A percentile compares a stretch with the other conserved stretches of the same genome.
These are phyloP conservation scores for Eupithecia pulchellata DNA, from an alignment of 2,888 invertebrate genomes.

Conservation along the genomic window DNA sequence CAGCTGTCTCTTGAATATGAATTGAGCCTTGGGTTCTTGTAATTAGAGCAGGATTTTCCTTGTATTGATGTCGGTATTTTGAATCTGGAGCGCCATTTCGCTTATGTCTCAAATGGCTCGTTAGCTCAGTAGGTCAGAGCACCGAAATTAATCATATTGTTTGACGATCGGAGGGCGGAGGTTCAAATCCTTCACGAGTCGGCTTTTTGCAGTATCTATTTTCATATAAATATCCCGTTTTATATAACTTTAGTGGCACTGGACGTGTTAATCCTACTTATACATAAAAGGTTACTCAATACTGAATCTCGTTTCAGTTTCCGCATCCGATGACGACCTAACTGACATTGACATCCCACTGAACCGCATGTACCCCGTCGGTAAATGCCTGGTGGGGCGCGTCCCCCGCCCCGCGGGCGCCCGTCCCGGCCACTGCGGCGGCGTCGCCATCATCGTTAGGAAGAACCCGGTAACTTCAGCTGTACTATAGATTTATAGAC, in stretches of 20 bases:
- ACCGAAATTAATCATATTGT: constrained; percentile 44
- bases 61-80: constrained; percentile 31
- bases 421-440: constrained; percentile 67
- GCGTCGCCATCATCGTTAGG: constrained; percentile 62
- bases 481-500: too few species aligned
- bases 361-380: constrained; percentile 40
- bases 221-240: too few species aligned
- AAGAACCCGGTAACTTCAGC: constrained; percentile 59
- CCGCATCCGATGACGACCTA: constrained; percentile 62
- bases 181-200: constrained; percentile 56
- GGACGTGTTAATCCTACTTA: background rate
- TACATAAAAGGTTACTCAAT: background rate
- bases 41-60: background rate
- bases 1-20: background rate
- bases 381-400: constrained; percentile 64
- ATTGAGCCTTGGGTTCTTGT: background rate
- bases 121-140: constrained; percentile 58
- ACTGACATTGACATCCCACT: constrained; percentile 53
- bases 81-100: constrained; percentile 12
- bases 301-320: background rate
- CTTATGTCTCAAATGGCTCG: constrained; percentile 31
- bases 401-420: constrained; percentile 63
- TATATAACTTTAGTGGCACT: too few species aligned
- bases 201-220: constrained; percentile 24
- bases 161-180: constrained; percentile 53